Base-by-base conservation (phyloP, 2,888 invertebrate species). In the Acronicta psi region DNA sequence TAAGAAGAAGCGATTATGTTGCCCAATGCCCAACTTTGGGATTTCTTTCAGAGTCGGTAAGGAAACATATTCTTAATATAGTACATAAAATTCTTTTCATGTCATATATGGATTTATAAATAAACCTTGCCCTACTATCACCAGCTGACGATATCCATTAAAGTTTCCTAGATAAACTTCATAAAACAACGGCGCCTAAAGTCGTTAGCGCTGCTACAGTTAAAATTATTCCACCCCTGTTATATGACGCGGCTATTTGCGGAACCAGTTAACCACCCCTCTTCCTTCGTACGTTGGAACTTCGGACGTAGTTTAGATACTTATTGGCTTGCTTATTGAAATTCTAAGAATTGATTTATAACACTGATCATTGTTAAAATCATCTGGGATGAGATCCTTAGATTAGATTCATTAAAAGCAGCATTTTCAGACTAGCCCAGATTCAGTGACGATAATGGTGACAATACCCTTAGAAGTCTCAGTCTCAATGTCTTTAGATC, bases 71-170 rank as follows among this genome's bases (percentile, higher is more conserved):
- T 7, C 23, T 23, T 7, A 7, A 7, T 7, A 7, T 7, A 29
- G 7, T 29, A 9, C 31, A 13, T 31, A 31, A 34, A 6, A n/a
- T n/a, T 34, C 1, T 34, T n/a, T 34, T 5, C 1, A 34, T 6
- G 5, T n/a, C 13, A 13, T 34, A n/a, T n/a, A 34, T n/a, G n/a
- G n/a, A 60, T 16, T 37, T 40, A 36, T 47, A 64, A 34, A 55
- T 34, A 55, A 55, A 46, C 52, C 52, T 38, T 38, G n/a, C 5
- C 2, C 25, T 17, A 55, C 23, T 40, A 65, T 17, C 8, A 55
- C 36, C 69, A 65, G 49, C 69, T 65, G 69, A 69, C 56, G 46
- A 55, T 45, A 46, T 69, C 49, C 50, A 69, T 69, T 55, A 69
- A 54, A 69, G 41, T 50, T 34, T 6, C 9, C 18, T 34, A 50